phyloP scores from a whole-genome alignment of 2,113 vertebrate species.

The Lampris megalopsis region DNA sequence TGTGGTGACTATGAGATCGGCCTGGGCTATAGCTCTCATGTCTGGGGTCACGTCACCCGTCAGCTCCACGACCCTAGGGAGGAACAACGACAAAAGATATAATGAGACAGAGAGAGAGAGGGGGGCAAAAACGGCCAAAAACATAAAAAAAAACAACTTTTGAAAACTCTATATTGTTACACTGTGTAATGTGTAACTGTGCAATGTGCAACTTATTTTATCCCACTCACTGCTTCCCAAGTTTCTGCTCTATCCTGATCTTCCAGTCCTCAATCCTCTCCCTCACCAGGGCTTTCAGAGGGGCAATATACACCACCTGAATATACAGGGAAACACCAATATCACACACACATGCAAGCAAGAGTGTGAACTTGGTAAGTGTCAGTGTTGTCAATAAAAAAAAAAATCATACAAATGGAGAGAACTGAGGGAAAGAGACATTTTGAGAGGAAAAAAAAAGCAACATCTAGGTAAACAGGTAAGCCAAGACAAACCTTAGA shows the following conservation, averaged over 20 bases:
- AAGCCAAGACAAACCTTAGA: constrained; percentile 85
- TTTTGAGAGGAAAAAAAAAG: background rate
- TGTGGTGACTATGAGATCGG: constrained; percentile 97
- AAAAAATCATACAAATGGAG: background rate
- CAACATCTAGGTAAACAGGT: background rate
- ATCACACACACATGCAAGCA: background rate
- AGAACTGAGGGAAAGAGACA: background rate
- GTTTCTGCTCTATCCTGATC: constrained; percentile 94
- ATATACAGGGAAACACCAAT: background rate
- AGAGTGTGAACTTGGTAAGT: background rate
- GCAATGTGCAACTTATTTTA: background rate
- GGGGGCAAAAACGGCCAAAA: no score
- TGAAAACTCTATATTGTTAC: background rate
- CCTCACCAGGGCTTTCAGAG: constrained; percentile 95
- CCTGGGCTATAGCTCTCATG: constrained; percentile 93
- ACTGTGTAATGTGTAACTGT: background rate
- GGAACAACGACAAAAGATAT: background rate
- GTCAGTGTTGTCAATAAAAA: no score
- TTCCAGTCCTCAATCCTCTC: constrained; percentile 99
- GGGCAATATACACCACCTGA: constrained; percentile 97
- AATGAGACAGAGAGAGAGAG: background rate
- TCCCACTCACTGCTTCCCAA: constrained; percentile 92
- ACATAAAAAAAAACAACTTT: no score
- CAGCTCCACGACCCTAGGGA: constrained; percentile 91
- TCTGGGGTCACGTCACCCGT: constrained; percentile 98